Evolutionary conservation across 2,797 vertebrate species (phyloP), one percentile per base, ranked within the genome.

Genomic region (Simalia tracyae): DNA sequence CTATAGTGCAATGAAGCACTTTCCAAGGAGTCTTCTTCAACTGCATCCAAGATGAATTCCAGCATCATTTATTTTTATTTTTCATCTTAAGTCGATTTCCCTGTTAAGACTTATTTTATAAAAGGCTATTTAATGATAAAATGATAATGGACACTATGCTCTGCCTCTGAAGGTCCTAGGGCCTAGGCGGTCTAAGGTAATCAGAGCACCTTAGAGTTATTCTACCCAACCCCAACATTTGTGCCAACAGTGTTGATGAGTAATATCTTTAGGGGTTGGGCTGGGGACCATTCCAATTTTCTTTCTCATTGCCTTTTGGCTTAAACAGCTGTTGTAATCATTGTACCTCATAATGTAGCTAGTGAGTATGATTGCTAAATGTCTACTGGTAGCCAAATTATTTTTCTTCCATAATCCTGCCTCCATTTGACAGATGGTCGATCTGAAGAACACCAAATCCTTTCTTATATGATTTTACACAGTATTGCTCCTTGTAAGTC

Each of bases 1-100:
- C 97, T 96, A 94, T 88, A 72, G 86, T 7, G 89, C 94, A 92
- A 91, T 54, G 63, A 4, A 94, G 92, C 63, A 81, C n/a, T 76
- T 63, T 63, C 63, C 3, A 68, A 89, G 28, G 68, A n/a, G 54
- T 66, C 17, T 56, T 87, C 68, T 84, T 31, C 66, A 90, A 28
- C 60, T 28, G 26, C 24, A 87, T 95, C 94, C 3, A 5, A 36
- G 42, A 90, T 31, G 24, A n/a, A n/a, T 56, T 3, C 10, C 22
- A 50, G 50, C 11, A 88, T 36, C 59, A 26, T 84, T 54, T 68
- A 6, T 1, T 46, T 64, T 90, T 84, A 85, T 46, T 81, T 81
- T 81, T 46, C 42, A 81, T 24, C 46, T 81, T 24, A 81, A 46
- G 4, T 81, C 46, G 46, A 81, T 81, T 81, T 81, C 9, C 42